Base-by-base conservation (phyloP, 2,888 invertebrate species). In the Hirudinaria manillensis region DNA sequence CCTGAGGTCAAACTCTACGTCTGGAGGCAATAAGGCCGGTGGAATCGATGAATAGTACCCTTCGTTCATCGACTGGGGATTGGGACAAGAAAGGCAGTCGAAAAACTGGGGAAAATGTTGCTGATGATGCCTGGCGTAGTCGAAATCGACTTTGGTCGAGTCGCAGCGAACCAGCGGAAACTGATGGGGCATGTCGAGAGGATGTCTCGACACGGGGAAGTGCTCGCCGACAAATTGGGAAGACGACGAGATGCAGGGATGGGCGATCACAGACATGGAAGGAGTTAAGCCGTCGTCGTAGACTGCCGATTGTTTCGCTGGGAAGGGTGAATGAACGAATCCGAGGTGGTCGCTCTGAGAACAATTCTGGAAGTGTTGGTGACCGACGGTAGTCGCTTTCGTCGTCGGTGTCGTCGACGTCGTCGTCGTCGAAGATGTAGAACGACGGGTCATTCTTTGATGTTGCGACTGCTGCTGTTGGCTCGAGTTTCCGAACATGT, bases 101-200 rank as follows among this genome's bases (percentile, higher is more conserved):
- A 27, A 61, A n/a, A 61, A 61, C 61, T 61, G 61, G 10, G 24
- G 61, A 10, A 45, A 45, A 4, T 61, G 61, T n/a, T 61, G 61
- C 21, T 61, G 61, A 61, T 27, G 61, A 27, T 61, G 61, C 24
- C 61, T 3, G 10, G 24, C 61, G 24, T 27, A 61, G 24, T 27
- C 24, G 61, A 61, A 61, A 61, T 61, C 61, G 24, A 4, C 29
- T 19, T 61, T 61, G 24, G 24, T n/a, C 10, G 61, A 61, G 2
- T 61, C 61, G 61, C 61, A 61, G 24, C 61, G 61, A 61, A 27
- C 29, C 29, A 61, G 24, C 13, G 61, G 61, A 61, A 61, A 61
- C 19, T 24, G 29, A 61, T 24, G 29, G 61, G 45, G 45, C 45
- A 45, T 45, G 45, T 45, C 45, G 6, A 45, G 45, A 1, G 45